Base-by-base conservation (phyloP, 92 coral and sea anemone species). In the Phymanthus crucifer region DNA sequence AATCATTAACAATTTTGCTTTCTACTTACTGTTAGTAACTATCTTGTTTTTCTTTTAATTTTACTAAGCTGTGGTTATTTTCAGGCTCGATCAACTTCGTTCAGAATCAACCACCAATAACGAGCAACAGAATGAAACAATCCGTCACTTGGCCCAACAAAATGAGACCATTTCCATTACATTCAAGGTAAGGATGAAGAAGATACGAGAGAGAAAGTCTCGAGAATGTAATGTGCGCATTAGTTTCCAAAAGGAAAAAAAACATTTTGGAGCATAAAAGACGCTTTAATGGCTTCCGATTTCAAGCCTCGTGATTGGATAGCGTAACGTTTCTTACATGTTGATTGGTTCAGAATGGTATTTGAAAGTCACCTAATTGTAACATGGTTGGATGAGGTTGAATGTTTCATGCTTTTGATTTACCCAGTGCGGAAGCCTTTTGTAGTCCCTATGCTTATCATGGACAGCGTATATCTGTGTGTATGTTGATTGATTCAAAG, bases 161-260 rank as follows among this genome's bases (percentile, higher is more conserved):
- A 95, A 90, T 76, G 98, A 95, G 79, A 88, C 98, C 24, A 85
- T 93, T 45, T 83, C 95, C 0, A 75, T 88, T 32, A 95, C 98
- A 45, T 93, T 89, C 85, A 95, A 95, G 97, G 98, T 93, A 52
- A 66, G 35, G 26, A 32, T n/a, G 11, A 79, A 5, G 32, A 40
- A 45, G 8, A 40, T 4, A 0, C 64, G n/a, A 1, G 14, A 43
- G 14, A 11, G 48, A 5, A 43, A 43, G 14, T 14, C 48, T 7
- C 1, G 48, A 43, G 27, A 24, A 14, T 16, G 17, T 6, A 3
- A n/a, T 31, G 0, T 31, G 71, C 23, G 71, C 71, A 31, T 31
- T n/a, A 1, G 24, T 23, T n/a, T 19, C 36, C 32, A 12, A 0
- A n/a, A 13, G 10, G 24, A 9, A 0, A 21, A 21, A 54, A 7